Evolutionary conservation across 2,888 invertebrate species (phyloP).

Genomic region (Spilarctia lutea): DNA sequence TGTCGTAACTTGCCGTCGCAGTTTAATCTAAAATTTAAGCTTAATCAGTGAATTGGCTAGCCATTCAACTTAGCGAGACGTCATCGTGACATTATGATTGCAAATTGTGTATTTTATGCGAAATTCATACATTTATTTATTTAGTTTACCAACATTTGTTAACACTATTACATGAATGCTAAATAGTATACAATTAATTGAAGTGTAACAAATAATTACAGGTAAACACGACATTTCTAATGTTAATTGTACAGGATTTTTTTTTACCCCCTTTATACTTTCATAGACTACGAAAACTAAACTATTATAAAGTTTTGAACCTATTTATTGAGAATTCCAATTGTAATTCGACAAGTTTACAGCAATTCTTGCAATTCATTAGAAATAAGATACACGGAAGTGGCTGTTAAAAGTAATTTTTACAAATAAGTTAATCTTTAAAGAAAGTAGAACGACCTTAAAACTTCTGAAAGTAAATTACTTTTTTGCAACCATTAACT

Average conservation of each 20-base stretch:
- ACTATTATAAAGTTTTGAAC: neutral
- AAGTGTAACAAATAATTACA: too few species aligned
- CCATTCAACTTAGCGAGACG: neutral
- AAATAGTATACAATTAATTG: too few species aligned
- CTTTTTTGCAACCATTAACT: conserved; percentile 3
- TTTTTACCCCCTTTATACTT: too few species aligned
- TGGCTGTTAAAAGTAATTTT: neutral
- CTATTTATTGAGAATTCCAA: neutral
- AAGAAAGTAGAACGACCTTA: neutral
- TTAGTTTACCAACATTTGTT: too few species aligned
- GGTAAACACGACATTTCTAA: too few species aligned
- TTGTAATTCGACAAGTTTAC: neutral
- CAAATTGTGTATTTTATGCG: too few species aligned
- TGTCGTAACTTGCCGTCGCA: neutral
- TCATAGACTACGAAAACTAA: neutral
- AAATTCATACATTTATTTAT: neutral
- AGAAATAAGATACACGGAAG: neutral
- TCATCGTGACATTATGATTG: too few species aligned
- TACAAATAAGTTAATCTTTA: neutral
- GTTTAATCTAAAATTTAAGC: neutral
- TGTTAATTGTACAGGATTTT: too few species aligned
- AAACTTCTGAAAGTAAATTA: conserved; percentile 10
- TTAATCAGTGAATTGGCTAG: neutral
- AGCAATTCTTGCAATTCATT: neutral
- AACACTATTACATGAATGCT: too few species aligned